These are phyloP conservation scores for Melanaphis sacchari DNA, from an alignment of 1,140 invertebrate genomes.

Conservation along the genomic window DNA sequence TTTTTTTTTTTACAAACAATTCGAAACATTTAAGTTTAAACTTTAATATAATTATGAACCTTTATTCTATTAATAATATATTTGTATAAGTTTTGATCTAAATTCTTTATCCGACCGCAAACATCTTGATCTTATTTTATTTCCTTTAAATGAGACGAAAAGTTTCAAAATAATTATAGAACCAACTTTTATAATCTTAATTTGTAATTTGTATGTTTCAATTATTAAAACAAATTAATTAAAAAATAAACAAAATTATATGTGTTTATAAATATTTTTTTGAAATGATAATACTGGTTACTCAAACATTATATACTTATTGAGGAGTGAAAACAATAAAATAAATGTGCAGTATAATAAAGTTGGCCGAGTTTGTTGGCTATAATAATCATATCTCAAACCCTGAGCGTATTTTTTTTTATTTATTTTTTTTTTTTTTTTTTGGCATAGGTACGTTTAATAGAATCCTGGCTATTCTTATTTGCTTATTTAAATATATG, in stretches of 20 bases:
- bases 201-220: background rate
- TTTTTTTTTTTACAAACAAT: too few relatives aligned
- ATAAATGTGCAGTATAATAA: conserved; percentile 26
- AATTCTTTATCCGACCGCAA: too few relatives aligned
- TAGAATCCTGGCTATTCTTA: conserved; percentile 27
- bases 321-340: background rate
- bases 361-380: conserved; percentile 52
- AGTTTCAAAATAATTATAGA: too few relatives aligned
- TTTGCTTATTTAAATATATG: background rate
- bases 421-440: conserved; percentile 28
- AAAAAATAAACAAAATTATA: background rate
- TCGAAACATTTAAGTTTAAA: too few relatives aligned
- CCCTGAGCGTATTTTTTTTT: conserved; percentile 42
- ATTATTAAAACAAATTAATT: background rate
- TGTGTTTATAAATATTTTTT: conserved; percentile 14
- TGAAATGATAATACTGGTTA: background rate
- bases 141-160: too few relatives aligned
- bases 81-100: too few relatives aligned
- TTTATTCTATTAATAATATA: too few relatives aligned
- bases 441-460: conserved; percentile 18
- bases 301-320: background rate
- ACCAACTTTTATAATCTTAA: background rate
- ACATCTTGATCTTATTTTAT: too few relatives aligned
- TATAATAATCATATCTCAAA: conserved; percentile 20
- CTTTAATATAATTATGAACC: too few relatives aligned